Evolutionary conservation across 2,797 vertebrate species (phyloP).

Genomic region (Gallinago solitaria): DNA sequence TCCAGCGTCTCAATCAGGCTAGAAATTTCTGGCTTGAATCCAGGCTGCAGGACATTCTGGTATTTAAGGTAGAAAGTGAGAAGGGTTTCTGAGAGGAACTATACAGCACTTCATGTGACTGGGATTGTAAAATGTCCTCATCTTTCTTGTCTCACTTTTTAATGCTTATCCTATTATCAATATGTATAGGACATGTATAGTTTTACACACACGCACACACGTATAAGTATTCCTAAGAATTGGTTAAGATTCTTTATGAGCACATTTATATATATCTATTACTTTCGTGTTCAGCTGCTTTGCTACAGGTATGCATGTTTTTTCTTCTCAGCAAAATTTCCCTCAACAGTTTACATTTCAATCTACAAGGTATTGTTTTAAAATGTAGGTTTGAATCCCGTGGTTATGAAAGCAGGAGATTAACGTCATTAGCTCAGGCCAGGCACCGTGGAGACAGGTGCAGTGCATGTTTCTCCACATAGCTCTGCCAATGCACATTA

Average conservation of each 20-base stretch:
- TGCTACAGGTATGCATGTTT: neutral
- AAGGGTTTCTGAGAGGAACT: neutral
- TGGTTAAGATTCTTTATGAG: neutral
- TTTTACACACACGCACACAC: neutral
- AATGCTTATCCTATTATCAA: neutral
- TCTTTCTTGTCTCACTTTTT: neutral
- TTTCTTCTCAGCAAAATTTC: neutral
- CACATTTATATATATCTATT: neutral
- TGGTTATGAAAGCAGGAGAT: neutral
- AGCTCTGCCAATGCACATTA: constrained; percentile 32
- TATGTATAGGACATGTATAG: neutral
- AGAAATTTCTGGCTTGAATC: neutral
- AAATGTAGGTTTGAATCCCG: neutral
- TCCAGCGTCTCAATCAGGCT: neutral
- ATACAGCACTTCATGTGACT: neutral
- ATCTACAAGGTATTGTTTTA: neutral
- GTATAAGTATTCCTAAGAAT: neutral
- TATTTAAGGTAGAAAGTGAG: neutral
- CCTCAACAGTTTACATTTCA: neutral
- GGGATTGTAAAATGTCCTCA: neutral
- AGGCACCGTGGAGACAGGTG: neutral
- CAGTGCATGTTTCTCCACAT: fast-evolving
- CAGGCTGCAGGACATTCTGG: neutral
- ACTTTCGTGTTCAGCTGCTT: neutral
- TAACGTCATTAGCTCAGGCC: neutral